Evolutionary conservation across 2,113 vertebrate genomes (phyloP), one percentile per base, ranked within the genome.

Genomic region (Paramisgurnus dabryanus): DNA sequence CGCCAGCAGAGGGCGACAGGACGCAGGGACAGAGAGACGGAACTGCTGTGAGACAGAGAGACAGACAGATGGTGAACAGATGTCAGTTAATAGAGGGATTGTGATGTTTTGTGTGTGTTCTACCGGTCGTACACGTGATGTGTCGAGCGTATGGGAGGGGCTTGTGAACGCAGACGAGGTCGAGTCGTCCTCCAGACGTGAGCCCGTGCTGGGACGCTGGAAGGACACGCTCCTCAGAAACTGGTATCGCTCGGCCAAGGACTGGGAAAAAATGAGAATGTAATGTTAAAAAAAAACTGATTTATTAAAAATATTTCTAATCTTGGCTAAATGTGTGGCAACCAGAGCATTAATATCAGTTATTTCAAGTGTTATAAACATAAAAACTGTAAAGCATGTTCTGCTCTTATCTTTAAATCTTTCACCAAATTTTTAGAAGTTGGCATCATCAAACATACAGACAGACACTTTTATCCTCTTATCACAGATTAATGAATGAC

Each of bases 1-100:
- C 1, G 80, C 70, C 91, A 94, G 86, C 76, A 92, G 91, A 87
- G 87, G 89, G 89, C 80, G 88, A 79, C 64, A 81, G 74, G 3
- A 76, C 67, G 81, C 80, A 4, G 74, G 61, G 15, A 83, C 64
- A 12, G 79, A 64, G 6, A 49, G 27, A 70, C 34, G 39, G 17
- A 12, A 68, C 76, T 49, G 64, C 34, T 34, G 50, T 4, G 53
- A 1, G 39, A 57, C 49, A 73, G 53, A 45, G 40, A 67, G 65
- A 47, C 50, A 79, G n/a, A 41, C 13, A 45, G 43, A 45, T 45
- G 5, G 49, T 53, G 49, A 53, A 12, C 49, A 53, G 49, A 53
- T 53, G 49, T 53, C 49, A 57, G 8, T 1, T 34, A 34, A 34
- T 34, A 34, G 27, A 34, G 27, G 27, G 27, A 34, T 34, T 34